Conservation (phyloP, 2,888 invertebrate species). For the Phyto melanocephala region DNA sequence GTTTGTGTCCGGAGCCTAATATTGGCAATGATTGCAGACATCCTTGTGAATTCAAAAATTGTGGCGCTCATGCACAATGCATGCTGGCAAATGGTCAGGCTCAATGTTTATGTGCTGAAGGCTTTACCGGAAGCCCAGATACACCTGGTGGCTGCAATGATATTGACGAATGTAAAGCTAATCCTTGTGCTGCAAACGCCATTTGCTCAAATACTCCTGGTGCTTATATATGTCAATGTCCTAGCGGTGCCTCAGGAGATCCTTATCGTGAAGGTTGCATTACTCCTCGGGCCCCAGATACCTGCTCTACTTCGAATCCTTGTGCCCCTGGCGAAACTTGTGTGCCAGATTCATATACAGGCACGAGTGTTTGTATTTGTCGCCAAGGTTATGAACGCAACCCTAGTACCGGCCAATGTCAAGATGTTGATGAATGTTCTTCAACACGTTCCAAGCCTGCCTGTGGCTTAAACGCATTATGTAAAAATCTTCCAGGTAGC, state of each 20-base stretch:
- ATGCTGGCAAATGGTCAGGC: slow-evolving; percentile 90
- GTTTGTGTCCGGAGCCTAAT: slow-evolving; percentile 94
- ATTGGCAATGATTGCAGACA: slow-evolving; percentile 95
- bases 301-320: slow-evolving; percentile 87
- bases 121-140: slow-evolving; percentile 84
- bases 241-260: slow-evolving; percentile 88
- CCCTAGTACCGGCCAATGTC: slow-evolving; percentile 85
- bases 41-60: slow-evolving; percentile 92
- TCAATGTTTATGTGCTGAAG: slow-evolving; percentile 90
- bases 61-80: slow-evolving; percentile 93
- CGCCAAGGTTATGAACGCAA: slow-evolving; percentile 92
- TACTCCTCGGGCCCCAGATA: slow-evolving; percentile 82
- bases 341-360: slow-evolving; percentile 85
- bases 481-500: slow-evolving; percentile 94
- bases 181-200: slow-evolving; percentile 90
- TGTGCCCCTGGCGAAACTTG: slow-evolving; percentile 93
- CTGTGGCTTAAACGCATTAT: slow-evolving; percentile 93
- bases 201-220: slow-evolving; percentile 94
- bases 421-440: slow-evolving; percentile 92
- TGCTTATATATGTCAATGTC: slow-evolving; percentile 92
- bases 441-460: slow-evolving; percentile 86
- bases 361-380: slow-evolving; percentile 92
- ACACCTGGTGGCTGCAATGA: slow-evolving; percentile 88
- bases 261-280: slow-evolving; percentile 89
- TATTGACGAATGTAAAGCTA: slow-evolving; percentile 91